These are phyloP conservation scores for Raja brachyura DNA, from an alignment of 2,113 vertebrate genomes.

Conservation along the genomic window DNA sequence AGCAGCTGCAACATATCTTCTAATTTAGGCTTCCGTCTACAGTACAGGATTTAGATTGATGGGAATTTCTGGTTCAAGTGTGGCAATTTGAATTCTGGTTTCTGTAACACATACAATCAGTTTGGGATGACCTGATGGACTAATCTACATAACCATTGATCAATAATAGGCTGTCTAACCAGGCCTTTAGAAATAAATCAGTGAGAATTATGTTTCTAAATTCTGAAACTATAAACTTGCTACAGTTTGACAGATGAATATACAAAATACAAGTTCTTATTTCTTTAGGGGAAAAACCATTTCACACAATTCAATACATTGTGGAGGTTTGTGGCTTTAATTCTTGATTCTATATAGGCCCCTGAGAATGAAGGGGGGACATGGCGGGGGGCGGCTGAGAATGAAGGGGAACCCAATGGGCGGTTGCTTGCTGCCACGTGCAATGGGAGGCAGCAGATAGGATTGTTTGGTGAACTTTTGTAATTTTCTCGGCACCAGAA, in stretches of 20 bases:
- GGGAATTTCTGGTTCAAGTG: background rate
- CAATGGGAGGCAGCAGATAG: too few species aligned
- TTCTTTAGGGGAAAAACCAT: background rate
- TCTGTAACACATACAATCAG: background rate
- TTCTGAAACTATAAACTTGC: background rate
- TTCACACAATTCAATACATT: background rate
- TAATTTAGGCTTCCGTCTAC: background rate
- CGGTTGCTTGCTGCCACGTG: too few species aligned
- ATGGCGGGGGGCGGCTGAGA: too few species aligned
- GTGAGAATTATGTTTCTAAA: background rate
- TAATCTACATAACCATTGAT: background rate
- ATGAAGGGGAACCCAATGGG: too few species aligned
- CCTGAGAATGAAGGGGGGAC: too few species aligned
- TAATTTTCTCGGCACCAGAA: too few species aligned
- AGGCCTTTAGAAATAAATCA: background rate
- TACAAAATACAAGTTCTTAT: background rate
- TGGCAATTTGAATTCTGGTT: background rate
- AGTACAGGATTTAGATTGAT: background rate
- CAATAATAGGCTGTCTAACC: background rate
- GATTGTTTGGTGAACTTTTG: too few species aligned
- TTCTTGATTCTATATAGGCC: background rate
- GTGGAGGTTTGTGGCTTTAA: background rate
- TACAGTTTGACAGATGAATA: background rate
- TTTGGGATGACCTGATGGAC: background rate
- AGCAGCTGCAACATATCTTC: background rate